Percentiles rank a stretch among this genome's conserved stretches.
phyloP scores from a whole-genome alignment of 2,888 invertebrate genomes.

The Pseudeuparius sepicola region DNA sequence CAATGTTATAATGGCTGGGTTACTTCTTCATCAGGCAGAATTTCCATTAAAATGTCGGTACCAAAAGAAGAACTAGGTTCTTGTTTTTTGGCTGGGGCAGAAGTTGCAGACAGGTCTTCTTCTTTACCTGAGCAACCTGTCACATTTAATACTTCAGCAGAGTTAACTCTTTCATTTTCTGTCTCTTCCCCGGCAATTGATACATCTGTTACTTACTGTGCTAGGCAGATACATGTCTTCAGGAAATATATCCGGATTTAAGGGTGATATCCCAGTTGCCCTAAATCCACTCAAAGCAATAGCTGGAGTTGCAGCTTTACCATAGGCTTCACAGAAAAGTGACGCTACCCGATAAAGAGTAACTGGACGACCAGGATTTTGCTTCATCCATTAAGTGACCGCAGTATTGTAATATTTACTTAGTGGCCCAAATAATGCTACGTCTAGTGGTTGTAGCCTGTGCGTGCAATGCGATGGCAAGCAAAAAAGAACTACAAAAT shows the following conservation, averaged over 20 bases:
- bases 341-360: neutral
- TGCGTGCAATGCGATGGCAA: constrained; percentile 6
- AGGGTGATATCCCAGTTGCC: constrained; percentile 3
- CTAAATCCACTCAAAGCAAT: constrained; percentile 2
- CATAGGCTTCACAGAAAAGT: constrained; percentile 8
- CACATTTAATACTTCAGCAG: too few relatives aligned
- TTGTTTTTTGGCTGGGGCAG: too few relatives aligned
- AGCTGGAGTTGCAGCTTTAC: constrained; percentile 9
- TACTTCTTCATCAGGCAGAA: too few relatives aligned
- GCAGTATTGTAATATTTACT: constrained; percentile 4
- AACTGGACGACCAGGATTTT: constrained; percentile 12
- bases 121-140: too few relatives aligned
- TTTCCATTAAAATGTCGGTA: too few relatives aligned
- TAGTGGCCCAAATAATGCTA: constrained; percentile 13
- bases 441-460: constrained; percentile 11
- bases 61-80: too few relatives aligned
- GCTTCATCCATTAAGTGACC: constrained; percentile 11
- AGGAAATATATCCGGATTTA: constrained; percentile 1
- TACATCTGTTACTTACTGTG: constrained; percentile 3
- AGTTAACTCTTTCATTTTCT: too few relatives aligned
- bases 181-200: neutral
- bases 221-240: constrained; percentile 10
- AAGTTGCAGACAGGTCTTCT: too few relatives aligned
- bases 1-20: too few relatives aligned
- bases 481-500: constrained; percentile 1